These are phyloP conservation scores for Lytechinus variegatus DNA, from an alignment of 35 echinoderm and acorn worm species.

Conservation along the genomic window DNA sequence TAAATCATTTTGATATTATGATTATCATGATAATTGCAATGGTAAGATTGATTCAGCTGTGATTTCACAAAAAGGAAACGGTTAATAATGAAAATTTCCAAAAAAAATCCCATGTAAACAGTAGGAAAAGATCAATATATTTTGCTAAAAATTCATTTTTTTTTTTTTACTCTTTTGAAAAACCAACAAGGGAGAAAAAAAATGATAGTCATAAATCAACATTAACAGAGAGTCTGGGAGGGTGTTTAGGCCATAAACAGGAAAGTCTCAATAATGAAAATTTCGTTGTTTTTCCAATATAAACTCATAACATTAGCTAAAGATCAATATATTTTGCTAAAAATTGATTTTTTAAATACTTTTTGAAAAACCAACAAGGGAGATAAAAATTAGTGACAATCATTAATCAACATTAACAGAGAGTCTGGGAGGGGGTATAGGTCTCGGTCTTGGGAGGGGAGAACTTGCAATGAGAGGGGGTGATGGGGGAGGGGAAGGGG, in stretches of 20 bases:
- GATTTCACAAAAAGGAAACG: not conserved
- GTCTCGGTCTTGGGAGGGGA: slow-evolving; percentile 7
- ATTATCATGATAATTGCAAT: not conserved
- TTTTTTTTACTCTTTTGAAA: too few species aligned
- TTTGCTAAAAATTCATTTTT: too few species aligned
- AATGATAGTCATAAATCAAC: not conserved
- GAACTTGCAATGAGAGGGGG: not conserved
- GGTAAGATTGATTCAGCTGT: too few species aligned
- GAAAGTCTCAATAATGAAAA: too few species aligned
- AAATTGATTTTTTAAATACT: not conserved
- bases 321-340: too few species aligned
- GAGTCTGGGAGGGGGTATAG: slow-evolving; percentile 9
- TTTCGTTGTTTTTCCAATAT: not conserved
- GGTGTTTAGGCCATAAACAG: not conserved
- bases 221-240: not conserved
- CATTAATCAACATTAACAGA: not conserved
- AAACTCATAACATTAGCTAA: not conserved
- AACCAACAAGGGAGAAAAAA: too few species aligned
- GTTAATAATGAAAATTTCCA: not conserved
- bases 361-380: too few species aligned
- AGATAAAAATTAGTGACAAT: not conserved
- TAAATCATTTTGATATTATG: not conserved
- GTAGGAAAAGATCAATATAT: too few species aligned
- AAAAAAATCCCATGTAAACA: not conserved
- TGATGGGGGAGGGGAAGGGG: slow-evolving; percentile 41